A percentile compares a stretch with the other conserved stretches of the same genome.
Conservation (phyloP, 2,113 vertebrate species). For the Corythoichthys haematopterus region DNA sequence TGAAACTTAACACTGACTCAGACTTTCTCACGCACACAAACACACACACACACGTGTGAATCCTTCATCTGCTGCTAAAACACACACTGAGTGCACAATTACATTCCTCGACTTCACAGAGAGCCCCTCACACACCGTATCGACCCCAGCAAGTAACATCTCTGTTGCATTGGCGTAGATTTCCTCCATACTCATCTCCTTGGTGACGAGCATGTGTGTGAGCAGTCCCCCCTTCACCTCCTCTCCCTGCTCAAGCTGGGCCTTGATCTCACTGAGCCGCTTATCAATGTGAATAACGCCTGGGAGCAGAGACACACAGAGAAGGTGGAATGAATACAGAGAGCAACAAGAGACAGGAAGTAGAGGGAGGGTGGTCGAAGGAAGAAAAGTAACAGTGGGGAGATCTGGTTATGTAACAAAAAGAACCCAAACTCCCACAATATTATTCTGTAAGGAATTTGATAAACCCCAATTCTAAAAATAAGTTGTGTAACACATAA, state of each 20-base stretch:
- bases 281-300: conserved; percentile 84
- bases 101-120: background rate
- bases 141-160: conserved; percentile 90
- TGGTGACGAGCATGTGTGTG: conserved; percentile 79
- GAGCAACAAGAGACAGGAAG: background rate
- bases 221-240: conserved; percentile 81
- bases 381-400: conserved; percentile 9
- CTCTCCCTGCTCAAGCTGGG: conserved; percentile 71
- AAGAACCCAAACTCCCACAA: conserved; percentile 25
- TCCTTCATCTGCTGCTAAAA: conserved; percentile 3
- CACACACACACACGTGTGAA: conserved; percentile 7
- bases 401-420: conserved; percentile 43
- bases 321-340: conserved; percentile 23
- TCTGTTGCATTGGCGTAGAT: conserved; percentile 90
- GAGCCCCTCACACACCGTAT: conserved; percentile 73
- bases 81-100: conserved; percentile 2
- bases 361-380: background rate
- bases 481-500: no score
- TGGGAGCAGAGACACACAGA: conserved; percentile 56
- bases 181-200: conserved; percentile 84
- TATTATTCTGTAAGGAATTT: conserved; percentile 37
- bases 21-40: conserved; percentile 15
- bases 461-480: background rate
- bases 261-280: conserved; percentile 75
- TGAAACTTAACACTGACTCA: conserved; percentile 48